These are phyloP conservation scores for Clytia hemisphaerica DNA, from an alignment of 30 jellyfish, hydroid and myxozoan genomes.

Conservation along the genomic window DNA sequence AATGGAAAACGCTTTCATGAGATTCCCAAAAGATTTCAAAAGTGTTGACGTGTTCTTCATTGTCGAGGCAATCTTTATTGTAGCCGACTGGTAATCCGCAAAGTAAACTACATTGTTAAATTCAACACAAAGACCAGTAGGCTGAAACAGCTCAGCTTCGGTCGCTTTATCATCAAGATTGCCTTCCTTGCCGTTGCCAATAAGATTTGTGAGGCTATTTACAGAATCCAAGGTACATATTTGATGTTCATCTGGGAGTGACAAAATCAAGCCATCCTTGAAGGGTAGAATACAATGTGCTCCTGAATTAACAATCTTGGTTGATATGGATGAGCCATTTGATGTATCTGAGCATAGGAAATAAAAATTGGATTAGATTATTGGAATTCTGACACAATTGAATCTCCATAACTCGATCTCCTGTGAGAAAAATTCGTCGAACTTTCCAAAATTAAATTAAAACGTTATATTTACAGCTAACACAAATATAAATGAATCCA, in stretches of 20 bases:
- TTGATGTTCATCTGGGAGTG: background rate
- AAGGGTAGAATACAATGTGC: too few species aligned
- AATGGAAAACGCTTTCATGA: slow-evolving; percentile 15
- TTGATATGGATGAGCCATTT: too few species aligned
- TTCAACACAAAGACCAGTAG: slow-evolving; percentile 24
- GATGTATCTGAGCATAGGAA: too few species aligned
- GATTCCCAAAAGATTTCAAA: background rate
- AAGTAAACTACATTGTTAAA: slow-evolving; percentile 14
- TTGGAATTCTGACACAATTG: too few species aligned
- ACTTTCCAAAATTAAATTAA: too few species aligned
- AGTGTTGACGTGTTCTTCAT: slow-evolving; percentile 6
- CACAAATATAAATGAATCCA: too few species aligned
- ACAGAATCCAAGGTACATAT: slow-evolving; percentile 1
- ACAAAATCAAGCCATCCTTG: slow-evolving; percentile 8
- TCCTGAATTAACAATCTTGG: too few species aligned
- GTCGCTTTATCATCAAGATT: slow-evolving; percentile 14
- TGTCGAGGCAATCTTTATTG: slow-evolving; percentile 12
- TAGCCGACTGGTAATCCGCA: slow-evolving; percentile 18
- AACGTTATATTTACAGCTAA: too few species aligned
- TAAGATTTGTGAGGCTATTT: background rate
- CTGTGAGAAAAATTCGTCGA: too few species aligned
- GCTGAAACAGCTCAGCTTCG: slow-evolving; percentile 5
- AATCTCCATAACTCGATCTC: too few species aligned
- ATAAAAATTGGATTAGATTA: too few species aligned
- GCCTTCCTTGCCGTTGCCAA: slow-evolving; percentile 11